These are phyloP conservation scores for Synanthedon andrenaeformis DNA, from an alignment of 2,888 invertebrate genomes.

Conservation along the genomic window DNA sequence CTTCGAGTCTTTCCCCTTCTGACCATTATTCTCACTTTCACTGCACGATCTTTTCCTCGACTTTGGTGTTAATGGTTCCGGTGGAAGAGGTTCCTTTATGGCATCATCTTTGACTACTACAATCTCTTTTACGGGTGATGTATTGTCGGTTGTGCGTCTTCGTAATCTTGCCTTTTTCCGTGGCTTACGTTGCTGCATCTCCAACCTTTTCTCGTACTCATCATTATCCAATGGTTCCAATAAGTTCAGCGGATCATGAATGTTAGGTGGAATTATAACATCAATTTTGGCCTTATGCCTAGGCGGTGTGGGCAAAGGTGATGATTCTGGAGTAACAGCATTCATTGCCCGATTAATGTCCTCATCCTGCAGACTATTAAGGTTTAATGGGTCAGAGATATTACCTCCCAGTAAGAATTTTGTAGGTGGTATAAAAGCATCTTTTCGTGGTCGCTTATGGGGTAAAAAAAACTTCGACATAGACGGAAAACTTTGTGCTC, in stretches of 20 bases:
- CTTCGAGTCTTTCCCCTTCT: conserved; percentile 61
- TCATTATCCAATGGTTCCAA: conserved; percentile 83
- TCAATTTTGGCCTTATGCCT: conserved; percentile 85
- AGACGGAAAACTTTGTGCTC: conserved; percentile 76
- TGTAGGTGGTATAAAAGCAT: conserved; percentile 86
- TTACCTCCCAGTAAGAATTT: conserved; percentile 95
- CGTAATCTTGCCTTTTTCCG: conserved; percentile 75
- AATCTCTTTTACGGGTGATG: conserved; percentile 31
- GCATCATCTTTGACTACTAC: conserved; percentile 31
- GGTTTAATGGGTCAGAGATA: conserved; percentile 93
- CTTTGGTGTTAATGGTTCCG: conserved; percentile 49
- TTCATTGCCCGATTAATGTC: conserved; percentile 83
- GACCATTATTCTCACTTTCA: conserved; percentile 69
- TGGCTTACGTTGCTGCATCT: conserved; percentile 77
- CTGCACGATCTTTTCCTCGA: conserved; percentile 62
- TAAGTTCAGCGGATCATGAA: conserved; percentile 91
- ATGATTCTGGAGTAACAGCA: conserved; percentile 92
- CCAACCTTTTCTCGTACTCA: conserved; percentile 83
- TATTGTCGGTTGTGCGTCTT: conserved; percentile 58
- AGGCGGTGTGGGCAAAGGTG: conserved; percentile 88
- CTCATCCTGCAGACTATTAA: conserved; percentile 90
- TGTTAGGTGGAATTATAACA: conserved; percentile 93
- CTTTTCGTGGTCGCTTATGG: conserved; percentile 79
- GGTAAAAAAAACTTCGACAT: conserved; percentile 81
- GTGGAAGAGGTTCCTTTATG: conserved; percentile 42